Percentiles rank a stretch among this genome's conserved stretches.
phyloP scores from a whole-genome alignment of 2,888 invertebrate genomes.

The Stenodema calcarata region DNA sequence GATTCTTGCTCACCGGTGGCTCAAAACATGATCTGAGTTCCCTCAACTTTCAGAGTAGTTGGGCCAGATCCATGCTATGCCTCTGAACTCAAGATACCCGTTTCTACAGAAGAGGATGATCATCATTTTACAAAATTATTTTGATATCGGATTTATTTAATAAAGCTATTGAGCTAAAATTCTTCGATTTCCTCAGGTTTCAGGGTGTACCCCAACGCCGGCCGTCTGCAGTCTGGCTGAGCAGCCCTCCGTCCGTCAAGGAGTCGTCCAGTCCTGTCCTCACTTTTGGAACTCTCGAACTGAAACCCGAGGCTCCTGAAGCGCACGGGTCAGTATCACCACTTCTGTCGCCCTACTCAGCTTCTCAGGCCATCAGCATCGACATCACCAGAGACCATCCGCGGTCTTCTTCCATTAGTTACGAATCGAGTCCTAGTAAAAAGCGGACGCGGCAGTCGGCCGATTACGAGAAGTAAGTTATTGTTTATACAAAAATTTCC shows the following conservation, averaged over 20 bases:
- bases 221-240: slow-evolving; percentile 52
- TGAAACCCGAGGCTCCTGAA: slow-evolving; percentile 51
- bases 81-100: no score
- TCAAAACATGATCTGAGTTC: no score
- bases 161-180: no score
- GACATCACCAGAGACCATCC: neutral
- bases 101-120: no score
- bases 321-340: neutral
- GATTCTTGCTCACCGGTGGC: no score
- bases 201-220: slow-evolving; percentile 51
- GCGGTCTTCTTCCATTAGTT: slow-evolving; percentile 21
- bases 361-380: neutral
- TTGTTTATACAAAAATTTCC: no score
- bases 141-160: no score
- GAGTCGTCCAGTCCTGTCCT: slow-evolving; percentile 55
- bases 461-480: slow-evolving; percentile 41
- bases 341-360: neutral
- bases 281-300: slow-evolving; percentile 54
- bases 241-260: slow-evolving; percentile 53
- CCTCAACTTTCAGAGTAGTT: no score
- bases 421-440: slow-evolving; percentile 47
- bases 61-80: no score
- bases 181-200: slow-evolving; percentile 42
- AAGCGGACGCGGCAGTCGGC: slow-evolving; percentile 46
- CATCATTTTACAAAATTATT: no score